Conservation (phyloP, 2,888 invertebrate species). For the Macropis europaea region DNA sequence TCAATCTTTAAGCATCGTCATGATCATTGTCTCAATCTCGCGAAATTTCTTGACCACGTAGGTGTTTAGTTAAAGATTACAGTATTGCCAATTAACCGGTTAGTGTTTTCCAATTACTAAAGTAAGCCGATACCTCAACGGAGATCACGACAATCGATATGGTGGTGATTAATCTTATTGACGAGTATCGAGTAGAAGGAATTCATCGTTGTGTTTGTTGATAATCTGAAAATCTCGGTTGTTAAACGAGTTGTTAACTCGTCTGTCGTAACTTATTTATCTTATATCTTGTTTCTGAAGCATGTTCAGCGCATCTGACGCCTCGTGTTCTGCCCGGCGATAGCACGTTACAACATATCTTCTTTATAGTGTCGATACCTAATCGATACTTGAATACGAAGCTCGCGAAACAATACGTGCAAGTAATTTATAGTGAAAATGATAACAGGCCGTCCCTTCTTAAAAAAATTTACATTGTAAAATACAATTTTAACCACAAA, state of each 20-base stretch:
- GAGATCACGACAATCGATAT: constrained; percentile 22
- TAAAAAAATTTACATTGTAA: too few relatives aligned
- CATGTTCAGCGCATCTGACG: neutral
- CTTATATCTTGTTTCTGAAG: neutral
- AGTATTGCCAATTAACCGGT: constrained; percentile 27
- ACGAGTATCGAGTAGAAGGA: constrained; percentile 1
- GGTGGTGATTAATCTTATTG: constrained; percentile 9
- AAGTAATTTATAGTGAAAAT: too few relatives aligned
- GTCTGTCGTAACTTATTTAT: neutral
- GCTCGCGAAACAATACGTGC: too few relatives aligned
- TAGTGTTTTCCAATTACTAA: constrained; percentile 33
- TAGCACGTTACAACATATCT: neutral
- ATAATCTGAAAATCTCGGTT: constrained; percentile 20
- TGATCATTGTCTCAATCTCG: constrained; percentile 20
- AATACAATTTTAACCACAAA: too few relatives aligned
- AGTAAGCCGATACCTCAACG: constrained; percentile 18
- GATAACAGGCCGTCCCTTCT: too few relatives aligned
- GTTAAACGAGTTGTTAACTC: constrained; percentile 3
- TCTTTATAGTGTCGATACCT: too few relatives aligned
- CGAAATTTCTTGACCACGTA: constrained; percentile 4
- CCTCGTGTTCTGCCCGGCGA: neutral
- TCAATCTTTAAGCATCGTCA: neutral
- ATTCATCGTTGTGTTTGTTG: constrained; percentile 6
- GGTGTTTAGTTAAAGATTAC: constrained; percentile 3
- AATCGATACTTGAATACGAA: too few relatives aligned